Evolutionary conservation across 2,113 vertebrate genomes (phyloP).

Genomic region (Saccopteryx leptura): DNA sequence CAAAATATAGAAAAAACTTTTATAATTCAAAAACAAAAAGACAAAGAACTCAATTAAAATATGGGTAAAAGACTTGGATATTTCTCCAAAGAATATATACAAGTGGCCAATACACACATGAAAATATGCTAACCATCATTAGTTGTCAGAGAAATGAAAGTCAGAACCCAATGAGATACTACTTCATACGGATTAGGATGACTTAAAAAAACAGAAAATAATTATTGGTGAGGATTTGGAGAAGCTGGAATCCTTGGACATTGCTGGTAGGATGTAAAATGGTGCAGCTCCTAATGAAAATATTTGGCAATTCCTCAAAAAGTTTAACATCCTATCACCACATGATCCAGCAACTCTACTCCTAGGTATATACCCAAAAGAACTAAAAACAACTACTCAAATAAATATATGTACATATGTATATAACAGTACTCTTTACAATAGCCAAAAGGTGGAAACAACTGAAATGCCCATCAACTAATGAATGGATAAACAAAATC

Average conservation of each 20-base stretch:
- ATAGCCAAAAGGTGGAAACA: too few species aligned
- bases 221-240: background rate
- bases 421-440: too few species aligned
- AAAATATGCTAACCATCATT: background rate
- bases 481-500: background rate
- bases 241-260: background rate
- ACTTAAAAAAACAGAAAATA: background rate
- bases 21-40: background rate
- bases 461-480: too few species aligned
- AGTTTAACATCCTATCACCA: background rate
- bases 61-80: background rate
- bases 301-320: background rate
- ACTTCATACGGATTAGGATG: background rate
- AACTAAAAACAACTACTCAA: too few species aligned
- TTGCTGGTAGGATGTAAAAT: background rate
- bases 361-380: background rate
- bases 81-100: background rate
- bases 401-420: too few species aligned
- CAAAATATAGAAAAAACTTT: background rate
- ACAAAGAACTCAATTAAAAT: background rate
- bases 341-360: background rate
- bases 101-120: background rate
- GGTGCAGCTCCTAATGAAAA: background rate
- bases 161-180: background rate
- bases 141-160: background rate